Evolutionary conservation across 2,797 vertebrate genomes (phyloP), one percentile per base, ranked within the genome.

Genomic region (Carapus acus): DNA sequence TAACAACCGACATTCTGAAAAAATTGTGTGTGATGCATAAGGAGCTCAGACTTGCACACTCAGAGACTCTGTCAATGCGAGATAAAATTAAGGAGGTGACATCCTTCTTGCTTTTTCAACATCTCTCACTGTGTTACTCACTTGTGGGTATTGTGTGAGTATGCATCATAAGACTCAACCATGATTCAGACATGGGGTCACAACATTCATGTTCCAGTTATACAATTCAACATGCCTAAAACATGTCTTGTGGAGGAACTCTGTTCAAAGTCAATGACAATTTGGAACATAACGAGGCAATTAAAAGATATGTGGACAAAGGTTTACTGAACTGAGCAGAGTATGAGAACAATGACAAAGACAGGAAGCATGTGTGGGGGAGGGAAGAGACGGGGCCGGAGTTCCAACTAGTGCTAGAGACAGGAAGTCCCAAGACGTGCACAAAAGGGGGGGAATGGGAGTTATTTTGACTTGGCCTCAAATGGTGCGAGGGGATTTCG

Each of bases 371-470:
- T 43, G 47, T 44, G 36, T 13, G 33, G 15, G 33, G 18, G 22
- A 9, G 53, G 54, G 40, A 23, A 44, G 37, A 18, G 36, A 42
- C 17, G 29, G 29, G 43, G 51, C 21, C 16, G 34, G 14, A 34
- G 23, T 20, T 57, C 33, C 41, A 43, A 13, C 15, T 21, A 21
- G 27, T 17, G 38, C 37, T 43, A 69, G 43, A 48, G 41, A 49
- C 68, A 74, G 76, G 73, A 74, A 59, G 48, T 59, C 45, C 21
- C n/a, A 41, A 37, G 24, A 52, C 61, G 22, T 40, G 49, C 24
- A 57, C 12, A 16, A 21, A 13, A 29, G 5, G 11, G 21, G 22
- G 11, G 21, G 22, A 33, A 33, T 33, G 29, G 44, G 1, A 27
- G 41, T 60, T 49, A 49, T 52, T 9, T 49, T 20, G 55, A 49